Evolutionary conservation across 1,140 invertebrate species (phyloP).

Genomic region (Lineus longissimus): DNA sequence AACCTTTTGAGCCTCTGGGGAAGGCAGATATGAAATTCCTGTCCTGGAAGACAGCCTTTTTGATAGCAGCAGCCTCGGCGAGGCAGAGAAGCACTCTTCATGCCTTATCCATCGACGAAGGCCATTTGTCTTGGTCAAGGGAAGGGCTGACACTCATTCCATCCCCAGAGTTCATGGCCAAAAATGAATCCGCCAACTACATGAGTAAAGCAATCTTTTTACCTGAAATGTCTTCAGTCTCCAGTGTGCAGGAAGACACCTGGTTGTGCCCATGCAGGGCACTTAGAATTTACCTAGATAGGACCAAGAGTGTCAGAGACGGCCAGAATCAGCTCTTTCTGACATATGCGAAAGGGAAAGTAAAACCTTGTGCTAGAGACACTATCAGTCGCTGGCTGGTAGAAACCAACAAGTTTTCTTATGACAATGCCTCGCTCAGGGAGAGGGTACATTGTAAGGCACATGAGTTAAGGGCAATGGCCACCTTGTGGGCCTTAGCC

Average conservation of each 20-base stretch:
- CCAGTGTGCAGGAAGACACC: no score
- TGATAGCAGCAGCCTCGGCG: background rate
- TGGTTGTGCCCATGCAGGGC: no score
- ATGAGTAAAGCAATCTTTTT: no score
- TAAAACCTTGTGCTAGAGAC: slow-evolving; percentile 3
- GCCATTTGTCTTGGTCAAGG: no score
- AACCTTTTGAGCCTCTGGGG: background rate
- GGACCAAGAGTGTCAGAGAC: no score
- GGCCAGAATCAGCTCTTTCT: background rate
- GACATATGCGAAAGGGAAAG: background rate
- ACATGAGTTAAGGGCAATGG: slow-evolving; percentile 6
- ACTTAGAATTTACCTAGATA: no score
- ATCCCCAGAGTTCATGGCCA: no score
- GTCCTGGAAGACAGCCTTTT: background rate
- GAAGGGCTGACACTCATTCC: no score
- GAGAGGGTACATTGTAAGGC: background rate
- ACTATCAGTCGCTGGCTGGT: slow-evolving; percentile 14
- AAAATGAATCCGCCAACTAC: no score
- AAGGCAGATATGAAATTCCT: slow-evolving; percentile 9
- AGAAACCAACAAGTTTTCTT: background rate
- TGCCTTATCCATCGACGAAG: no score
- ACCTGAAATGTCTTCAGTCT: no score
- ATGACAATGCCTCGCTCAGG: background rate
- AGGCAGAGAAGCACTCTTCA: no score
- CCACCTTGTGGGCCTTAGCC: slow-evolving; percentile 14